Percentiles rank a stretch among this genome's conserved stretches.
phyloP scores from a whole-genome alignment of 2,113 vertebrate species.

The Oenanthe melanoleuca region DNA sequence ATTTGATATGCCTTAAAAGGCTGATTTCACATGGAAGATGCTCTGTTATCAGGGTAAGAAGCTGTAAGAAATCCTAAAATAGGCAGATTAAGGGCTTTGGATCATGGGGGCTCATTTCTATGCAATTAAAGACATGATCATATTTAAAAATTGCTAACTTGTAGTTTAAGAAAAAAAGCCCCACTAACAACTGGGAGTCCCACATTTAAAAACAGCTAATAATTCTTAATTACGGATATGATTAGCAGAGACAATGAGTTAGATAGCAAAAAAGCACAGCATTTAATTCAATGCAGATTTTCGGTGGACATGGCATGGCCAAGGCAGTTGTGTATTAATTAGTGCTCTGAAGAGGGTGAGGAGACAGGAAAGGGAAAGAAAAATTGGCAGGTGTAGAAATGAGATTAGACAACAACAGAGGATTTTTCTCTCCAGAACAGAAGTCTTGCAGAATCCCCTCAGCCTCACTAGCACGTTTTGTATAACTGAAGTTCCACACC shows the following conservation, averaged over 20 bases:
- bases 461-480: neutral
- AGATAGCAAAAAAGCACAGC: neutral
- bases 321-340: constrained; percentile 59
- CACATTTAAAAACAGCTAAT: constrained; percentile 33
- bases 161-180: neutral
- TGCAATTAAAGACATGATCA: constrained; percentile 47
- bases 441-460: neutral
- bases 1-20: constrained; percentile 31
- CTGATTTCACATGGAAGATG: constrained; percentile 45
- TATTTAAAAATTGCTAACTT: constrained; percentile 41
- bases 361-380: neutral
- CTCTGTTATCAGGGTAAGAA: constrained; percentile 41
- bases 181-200: neutral
- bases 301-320: neutral
- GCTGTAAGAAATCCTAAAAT: constrained; percentile 57
- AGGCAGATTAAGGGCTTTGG: constrained; percentile 60
- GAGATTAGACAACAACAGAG: constrained; percentile 55
- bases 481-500: neutral
- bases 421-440: constrained; percentile 4
- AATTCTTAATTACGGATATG: constrained; percentile 48
- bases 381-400: constrained; percentile 70
- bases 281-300: constrained; percentile 46
- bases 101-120: constrained; percentile 55
- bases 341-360: constrained; percentile 27
- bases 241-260: constrained; percentile 64